Conservation (phyloP, 2,888 invertebrate genomes). For the Hydraecia micacea region DNA sequence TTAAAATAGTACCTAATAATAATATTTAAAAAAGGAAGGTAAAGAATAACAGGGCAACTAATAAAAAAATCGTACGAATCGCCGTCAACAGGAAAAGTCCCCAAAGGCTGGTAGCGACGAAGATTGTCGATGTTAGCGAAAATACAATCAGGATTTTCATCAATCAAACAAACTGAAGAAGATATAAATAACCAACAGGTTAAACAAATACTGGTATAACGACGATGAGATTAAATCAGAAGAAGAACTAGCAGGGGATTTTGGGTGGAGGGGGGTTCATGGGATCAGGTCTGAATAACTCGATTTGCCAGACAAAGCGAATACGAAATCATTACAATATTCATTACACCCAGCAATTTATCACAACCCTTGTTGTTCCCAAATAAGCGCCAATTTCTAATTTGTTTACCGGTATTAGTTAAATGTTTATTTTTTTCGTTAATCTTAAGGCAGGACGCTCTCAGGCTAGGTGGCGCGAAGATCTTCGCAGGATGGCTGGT, state of each 20-base stretch:
- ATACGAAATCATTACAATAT: constrained; percentile 36
- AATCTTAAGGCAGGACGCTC: no score
- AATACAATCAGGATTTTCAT: background rate
- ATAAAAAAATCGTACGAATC: background rate
- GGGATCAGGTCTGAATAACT: no score
- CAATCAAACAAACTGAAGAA: background rate
- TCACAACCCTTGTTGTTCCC: constrained; percentile 48
- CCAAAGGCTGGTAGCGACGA: background rate
- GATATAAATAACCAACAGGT: background rate
- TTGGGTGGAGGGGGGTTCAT: no score
- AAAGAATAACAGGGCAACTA: no score
- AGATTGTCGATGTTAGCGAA: background rate
- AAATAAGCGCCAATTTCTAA: constrained; percentile 56
- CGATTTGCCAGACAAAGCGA: constrained; percentile 3
- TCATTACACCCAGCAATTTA: constrained; percentile 42
- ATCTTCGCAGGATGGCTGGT: no score
- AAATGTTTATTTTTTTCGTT: background rate
- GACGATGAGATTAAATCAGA: background rate
- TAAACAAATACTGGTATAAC: background rate
- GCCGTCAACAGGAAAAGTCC: background rate
- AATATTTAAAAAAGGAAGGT: no score
- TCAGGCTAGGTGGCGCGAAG: no score
- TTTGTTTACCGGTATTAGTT: background rate
- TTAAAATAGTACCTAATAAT: no score
- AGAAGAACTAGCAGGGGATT: no score